Conservation (phyloP, 2,888 invertebrate genomes). For the Ophonus ardosiacus region DNA sequence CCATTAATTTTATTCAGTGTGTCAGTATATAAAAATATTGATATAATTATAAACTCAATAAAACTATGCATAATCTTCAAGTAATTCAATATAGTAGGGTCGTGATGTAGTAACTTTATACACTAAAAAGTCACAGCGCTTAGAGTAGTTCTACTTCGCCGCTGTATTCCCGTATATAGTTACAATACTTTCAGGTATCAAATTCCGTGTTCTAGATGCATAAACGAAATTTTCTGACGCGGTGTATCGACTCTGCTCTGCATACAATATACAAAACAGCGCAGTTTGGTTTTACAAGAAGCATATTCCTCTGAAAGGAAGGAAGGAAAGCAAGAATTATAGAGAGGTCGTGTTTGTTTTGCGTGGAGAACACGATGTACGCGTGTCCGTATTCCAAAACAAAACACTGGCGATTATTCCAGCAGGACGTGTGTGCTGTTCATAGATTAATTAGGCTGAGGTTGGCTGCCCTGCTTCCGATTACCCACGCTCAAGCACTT, state of each 20-base stretch:
- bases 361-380: not conserved
- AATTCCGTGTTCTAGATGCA: not conserved
- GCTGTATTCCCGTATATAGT: not conserved
- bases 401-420: conserved; percentile 12
- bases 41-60: too few species aligned
- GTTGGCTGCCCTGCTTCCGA: not conserved
- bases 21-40: too few species aligned
- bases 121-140: not conserved
- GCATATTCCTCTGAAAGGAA: too few species aligned
- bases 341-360: not conserved
- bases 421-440: not conserved
- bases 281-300: not conserved
- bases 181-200: not conserved
- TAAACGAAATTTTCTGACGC: not conserved
- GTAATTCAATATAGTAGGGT: not conserved
- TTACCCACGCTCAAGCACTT: not conserved
- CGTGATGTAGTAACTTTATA: not conserved
- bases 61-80: too few species aligned
- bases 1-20: too few species aligned
- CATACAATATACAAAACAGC: not conserved
- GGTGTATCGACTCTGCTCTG: not conserved
- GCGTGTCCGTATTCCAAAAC: not conserved
- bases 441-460: conserved; percentile 22
- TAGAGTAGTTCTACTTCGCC: not conserved
- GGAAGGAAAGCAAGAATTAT: too few species aligned